These are phyloP conservation scores for Setophaga petechia DNA, from an alignment of 2,113 vertebrate species.

Conservation along the genomic window DNA sequence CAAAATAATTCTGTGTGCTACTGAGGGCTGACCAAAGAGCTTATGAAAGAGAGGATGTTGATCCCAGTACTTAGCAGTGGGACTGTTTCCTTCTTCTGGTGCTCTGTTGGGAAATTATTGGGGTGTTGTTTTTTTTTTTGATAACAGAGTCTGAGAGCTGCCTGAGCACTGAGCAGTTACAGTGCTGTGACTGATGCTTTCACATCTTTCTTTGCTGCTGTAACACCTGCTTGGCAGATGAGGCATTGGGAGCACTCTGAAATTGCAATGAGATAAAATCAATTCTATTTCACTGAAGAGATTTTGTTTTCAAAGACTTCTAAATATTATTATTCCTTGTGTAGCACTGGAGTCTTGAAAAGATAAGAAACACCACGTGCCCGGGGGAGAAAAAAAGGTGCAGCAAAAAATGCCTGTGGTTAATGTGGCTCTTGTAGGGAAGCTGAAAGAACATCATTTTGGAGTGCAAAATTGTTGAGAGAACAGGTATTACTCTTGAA, in stretches of 20 bases:
- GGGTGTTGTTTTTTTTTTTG: not conserved
- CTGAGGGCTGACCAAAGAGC: not conserved
- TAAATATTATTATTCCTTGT: not conserved
- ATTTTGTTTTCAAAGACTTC: not conserved
- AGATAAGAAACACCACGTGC: not conserved
- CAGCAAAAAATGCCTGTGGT: not conserved
- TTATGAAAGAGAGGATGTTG: not conserved
- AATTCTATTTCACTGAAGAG: not conserved
- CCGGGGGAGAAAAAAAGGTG: not conserved
- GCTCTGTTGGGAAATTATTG: not conserved
- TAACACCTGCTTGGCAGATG: not conserved
- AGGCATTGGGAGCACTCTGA: not conserved
- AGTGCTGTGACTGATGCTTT: not conserved
- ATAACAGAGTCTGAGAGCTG: not conserved
- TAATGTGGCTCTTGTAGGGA: not conserved
- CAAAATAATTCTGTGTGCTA: not conserved
- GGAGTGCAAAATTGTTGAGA: constrained; percentile 1
- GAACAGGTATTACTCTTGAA: not conserved
- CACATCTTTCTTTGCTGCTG: not conserved
- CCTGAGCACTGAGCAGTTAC: not conserved
- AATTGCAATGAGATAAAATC: not conserved
- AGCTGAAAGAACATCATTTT: not conserved
- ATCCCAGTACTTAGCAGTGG: not conserved
- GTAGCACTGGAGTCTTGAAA: not conserved
- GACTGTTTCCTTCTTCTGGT: not conserved